Evolutionary conservation across 2,888 invertebrate genomes (phyloP).

Genomic region (Chalcis sispes): DNA sequence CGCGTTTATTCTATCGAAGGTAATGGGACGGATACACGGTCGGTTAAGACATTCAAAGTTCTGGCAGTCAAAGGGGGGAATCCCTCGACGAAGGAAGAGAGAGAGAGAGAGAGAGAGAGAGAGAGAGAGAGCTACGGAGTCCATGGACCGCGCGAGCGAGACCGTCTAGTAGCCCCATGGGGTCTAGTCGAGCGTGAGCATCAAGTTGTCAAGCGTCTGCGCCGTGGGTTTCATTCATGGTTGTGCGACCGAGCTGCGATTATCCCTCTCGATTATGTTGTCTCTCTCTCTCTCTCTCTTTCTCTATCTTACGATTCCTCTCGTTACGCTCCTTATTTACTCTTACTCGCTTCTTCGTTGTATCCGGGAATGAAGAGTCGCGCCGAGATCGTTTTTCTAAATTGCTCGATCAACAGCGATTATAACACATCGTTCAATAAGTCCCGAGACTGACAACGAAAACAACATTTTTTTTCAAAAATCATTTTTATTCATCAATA

Average conservation of each 20-base stretch:
- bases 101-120: not conserved
- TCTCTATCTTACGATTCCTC: not conserved
- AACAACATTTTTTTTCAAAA: too few species aligned
- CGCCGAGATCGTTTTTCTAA: too few species aligned
- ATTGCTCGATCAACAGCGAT: too few species aligned
- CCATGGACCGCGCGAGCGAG: too few species aligned
- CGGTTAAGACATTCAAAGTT: slow-evolving; percentile 43
- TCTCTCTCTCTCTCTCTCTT: too few species aligned
- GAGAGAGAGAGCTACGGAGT: not conserved
- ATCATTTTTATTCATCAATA: too few species aligned
- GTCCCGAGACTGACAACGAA: too few species aligned
- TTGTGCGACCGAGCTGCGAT: slow-evolving; percentile 8
- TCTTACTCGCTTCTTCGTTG: not conserved
- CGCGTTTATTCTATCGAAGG: slow-evolving; percentile 57
- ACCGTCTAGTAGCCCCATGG: slow-evolving; percentile 11
- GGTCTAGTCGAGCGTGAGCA: slow-evolving; percentile 24
- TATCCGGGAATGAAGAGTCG: slow-evolving; percentile 6
- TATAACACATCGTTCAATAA: too few species aligned
- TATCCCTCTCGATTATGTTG: too few species aligned
- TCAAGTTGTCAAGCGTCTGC: slow-evolving; percentile 36
- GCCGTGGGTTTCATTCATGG: slow-evolving; percentile 7
- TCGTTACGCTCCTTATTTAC: slow-evolving; percentile 32
- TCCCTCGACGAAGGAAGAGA: not conserved
- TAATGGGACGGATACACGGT: slow-evolving; percentile 68
- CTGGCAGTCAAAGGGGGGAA: slow-evolving; percentile 8